Conservation (phyloP, 1,140 invertebrate species). For the Diorhabda carinulata region DNA sequence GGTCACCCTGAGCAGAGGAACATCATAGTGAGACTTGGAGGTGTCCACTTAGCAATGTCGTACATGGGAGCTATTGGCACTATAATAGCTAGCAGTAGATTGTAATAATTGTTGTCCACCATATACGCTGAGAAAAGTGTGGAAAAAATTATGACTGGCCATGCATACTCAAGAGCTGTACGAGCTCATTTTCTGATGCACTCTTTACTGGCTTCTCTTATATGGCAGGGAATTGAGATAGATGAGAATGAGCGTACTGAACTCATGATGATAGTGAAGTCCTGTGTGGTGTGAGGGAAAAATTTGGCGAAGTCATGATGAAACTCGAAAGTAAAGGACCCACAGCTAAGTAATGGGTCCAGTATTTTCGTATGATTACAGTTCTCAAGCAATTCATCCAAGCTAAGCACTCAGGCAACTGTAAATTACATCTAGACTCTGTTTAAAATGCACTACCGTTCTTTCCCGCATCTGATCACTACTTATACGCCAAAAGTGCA, state of each 20-base stretch:
- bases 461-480: conserved; percentile 49
- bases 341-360: conserved; percentile 41
- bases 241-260: background rate
- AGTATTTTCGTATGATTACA: conserved; percentile 39
- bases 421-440: conserved; percentile 39
- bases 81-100: background rate
- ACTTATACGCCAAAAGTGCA: conserved; percentile 49
- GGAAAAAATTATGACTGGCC: conserved; percentile 5
- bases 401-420: conserved; percentile 41
- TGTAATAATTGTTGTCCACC: background rate
- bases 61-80: background rate
- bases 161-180: conserved; percentile 10
- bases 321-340: conserved; percentile 23
- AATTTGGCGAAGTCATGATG: background rate
- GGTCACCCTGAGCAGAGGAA: too few relatives aligned
- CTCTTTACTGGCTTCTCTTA: background rate
- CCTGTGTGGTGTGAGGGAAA: background rate
- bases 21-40: too few relatives aligned
- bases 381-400: conserved; percentile 38
- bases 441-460: conserved; percentile 45
- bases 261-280: background rate
- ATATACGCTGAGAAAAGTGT: background rate
- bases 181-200: conserved; percentile 23
- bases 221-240: background rate
- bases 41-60: too few relatives aligned